Percentiles rank a stretch among this genome's conserved stretches.
phyloP scores from a whole-genome alignment of 2,888 invertebrate genomes.

The Odiellus spinosus region DNA sequence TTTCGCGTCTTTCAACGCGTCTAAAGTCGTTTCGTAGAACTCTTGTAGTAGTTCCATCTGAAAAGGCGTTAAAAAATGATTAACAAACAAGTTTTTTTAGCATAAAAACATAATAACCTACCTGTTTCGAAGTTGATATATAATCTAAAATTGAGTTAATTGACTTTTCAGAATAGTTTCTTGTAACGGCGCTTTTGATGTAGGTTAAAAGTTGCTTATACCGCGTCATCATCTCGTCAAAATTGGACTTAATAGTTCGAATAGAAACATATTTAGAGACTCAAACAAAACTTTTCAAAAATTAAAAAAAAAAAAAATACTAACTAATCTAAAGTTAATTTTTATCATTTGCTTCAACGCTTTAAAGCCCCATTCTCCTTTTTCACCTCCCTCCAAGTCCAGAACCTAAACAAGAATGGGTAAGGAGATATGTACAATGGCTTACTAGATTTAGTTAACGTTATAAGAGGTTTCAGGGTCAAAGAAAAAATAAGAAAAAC shows the following conservation, averaged over 20 bases:
- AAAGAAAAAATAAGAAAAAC: not conserved
- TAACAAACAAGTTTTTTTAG: not conserved
- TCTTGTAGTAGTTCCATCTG: slow-evolving; percentile 95
- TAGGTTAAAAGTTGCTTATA: slow-evolving; percentile 94
- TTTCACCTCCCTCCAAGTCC: slow-evolving; percentile 90
- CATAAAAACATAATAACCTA: slow-evolving; percentile 27
- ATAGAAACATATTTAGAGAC: not conserved
- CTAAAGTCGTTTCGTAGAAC: slow-evolving; percentile 92
- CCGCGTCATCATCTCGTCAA: slow-evolving; percentile 83
- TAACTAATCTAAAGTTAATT: slow-evolving; percentile 90
- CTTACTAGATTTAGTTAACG: not conserved
- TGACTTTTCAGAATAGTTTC: slow-evolving; percentile 98
- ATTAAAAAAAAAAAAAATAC: slow-evolving; percentile 21
- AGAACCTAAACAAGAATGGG: slow-evolving; percentile 45
- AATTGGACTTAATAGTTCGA: slow-evolving; percentile 51
- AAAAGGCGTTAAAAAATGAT: slow-evolving; percentile 14
- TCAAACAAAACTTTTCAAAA: no score
- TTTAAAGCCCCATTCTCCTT: slow-evolving; percentile 99
- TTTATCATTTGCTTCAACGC: slow-evolving; percentile 99
- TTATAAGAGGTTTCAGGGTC: not conserved
- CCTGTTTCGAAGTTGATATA: slow-evolving; percentile 97
- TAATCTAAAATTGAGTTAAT: slow-evolving; percentile 99
- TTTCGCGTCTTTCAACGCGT: slow-evolving; percentile 90
- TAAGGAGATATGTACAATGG: not conserved
- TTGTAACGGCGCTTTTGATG: slow-evolving; percentile 96